Base-by-base conservation (phyloP, 64 coral and sea anemone genomes). In the Montipora foliosa region DNA sequence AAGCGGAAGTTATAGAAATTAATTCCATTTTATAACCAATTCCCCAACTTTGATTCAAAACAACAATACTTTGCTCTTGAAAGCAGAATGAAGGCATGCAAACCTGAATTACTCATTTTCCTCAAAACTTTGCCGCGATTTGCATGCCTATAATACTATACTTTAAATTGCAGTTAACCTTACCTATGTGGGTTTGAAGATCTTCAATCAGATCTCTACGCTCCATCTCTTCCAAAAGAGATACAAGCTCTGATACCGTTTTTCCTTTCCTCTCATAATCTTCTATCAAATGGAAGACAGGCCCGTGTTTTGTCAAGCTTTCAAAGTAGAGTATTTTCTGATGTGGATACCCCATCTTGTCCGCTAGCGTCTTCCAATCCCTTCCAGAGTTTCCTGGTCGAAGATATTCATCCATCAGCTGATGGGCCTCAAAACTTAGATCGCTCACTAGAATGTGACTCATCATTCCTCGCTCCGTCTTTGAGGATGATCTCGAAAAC, bases 361-460 rank as follows among this genome's bases (percentile, higher is more conserved):
- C 96, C 22, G 96, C 96, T 5, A 97, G 79, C 4, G 77, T 77
- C 68, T 92, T 97, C 82, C 88, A 97, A 46, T 96, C 88, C 16
- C 81, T 47, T 3, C 85, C 92, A 45, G 60, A 21, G 1, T 11
- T 49, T 3, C 57, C 12, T 16, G 96, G 96, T 19, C 75, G 77
- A 47, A 97, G 93, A 76, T 77, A 47, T 37, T 77, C 15, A 17
- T 89, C 80, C 16, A 97, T 79, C 24, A 25, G 44, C 45, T 48
- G 25, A 62, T 89, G 96, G 17, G 88, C 96, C 37, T 88, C 74
- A 29, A 89, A 70, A 67, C 69, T 88, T 76, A 97, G 89, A 81
- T 97, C 93, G 52, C 55, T 75, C 12, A 97, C 96, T 7, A 94
- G 62, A 74, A 92, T 74, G 61, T 84, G 84, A 16, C 76, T 13